phyloP scores from a whole-genome alignment of 2,113 vertebrate species.

The Stigmatopora argus region DNA sequence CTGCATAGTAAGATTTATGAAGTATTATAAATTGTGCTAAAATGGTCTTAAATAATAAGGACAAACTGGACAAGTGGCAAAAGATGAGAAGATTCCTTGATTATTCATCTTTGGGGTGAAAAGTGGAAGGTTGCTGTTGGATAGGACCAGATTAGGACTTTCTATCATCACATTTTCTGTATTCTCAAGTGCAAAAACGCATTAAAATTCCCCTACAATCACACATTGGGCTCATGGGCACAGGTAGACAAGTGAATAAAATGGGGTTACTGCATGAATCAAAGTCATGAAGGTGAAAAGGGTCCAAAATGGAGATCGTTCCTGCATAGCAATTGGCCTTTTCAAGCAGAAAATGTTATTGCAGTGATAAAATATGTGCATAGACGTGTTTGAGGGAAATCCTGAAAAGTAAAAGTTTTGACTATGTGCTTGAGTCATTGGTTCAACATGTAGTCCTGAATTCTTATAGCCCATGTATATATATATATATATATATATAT shows the following conservation, averaged over 20 bases:
- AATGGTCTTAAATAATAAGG: background rate
- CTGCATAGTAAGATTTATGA: background rate
- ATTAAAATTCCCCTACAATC: background rate
- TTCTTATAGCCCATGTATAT: background rate
- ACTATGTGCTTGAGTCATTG: background rate
- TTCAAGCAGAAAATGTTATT: background rate
- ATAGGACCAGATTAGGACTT: background rate
- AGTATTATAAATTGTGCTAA: background rate
- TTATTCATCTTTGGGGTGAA: background rate
- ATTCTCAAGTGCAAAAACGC: background rate
- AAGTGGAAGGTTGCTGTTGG: background rate
- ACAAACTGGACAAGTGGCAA: background rate
- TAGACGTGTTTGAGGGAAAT: background rate
- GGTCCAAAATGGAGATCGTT: background rate
- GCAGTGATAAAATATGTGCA: background rate
- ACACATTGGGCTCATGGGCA: background rate
- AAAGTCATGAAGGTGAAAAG: constrained; percentile 1
- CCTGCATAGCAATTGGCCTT: background rate
- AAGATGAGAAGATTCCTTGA: background rate
- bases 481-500: too few relatives aligned
- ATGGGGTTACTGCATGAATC: constrained; percentile 2
- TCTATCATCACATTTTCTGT: background rate
- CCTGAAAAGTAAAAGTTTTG: background rate
- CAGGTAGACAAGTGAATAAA: constrained; percentile 1
- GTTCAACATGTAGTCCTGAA: background rate